phyloP scores from a whole-genome alignment of 2,888 invertebrate genomes.

The Zeuzera pyrina region DNA sequence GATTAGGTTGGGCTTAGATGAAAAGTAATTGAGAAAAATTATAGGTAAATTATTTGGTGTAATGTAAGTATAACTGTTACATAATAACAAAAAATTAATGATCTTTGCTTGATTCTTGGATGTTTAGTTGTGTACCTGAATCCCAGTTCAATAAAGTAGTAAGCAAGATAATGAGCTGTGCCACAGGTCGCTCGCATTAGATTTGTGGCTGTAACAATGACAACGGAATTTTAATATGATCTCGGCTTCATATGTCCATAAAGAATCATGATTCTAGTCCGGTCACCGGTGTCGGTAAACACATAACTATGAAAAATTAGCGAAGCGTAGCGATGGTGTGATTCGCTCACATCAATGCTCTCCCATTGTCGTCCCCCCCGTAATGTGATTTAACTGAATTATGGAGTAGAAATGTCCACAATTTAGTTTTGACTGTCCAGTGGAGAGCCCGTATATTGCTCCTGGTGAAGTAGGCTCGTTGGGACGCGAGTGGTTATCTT shows the following conservation, averaged over 20 bases:
- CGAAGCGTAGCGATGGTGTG: slow-evolving; percentile 68
- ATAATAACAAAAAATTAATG: too few species aligned
- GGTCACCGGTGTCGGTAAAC: slow-evolving; percentile 45
- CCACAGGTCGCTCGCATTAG: slow-evolving; percentile 27
- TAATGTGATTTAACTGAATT: slow-evolving; percentile 70
- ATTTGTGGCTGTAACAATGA: slow-evolving; percentile 25
- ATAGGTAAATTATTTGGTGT: too few species aligned
- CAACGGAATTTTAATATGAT: slow-evolving; percentile 23
- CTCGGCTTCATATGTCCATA: slow-evolving; percentile 17
- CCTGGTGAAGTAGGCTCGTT: slow-evolving; percentile 16
- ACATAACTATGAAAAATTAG: slow-evolving; percentile 57
- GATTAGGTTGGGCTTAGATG: too few species aligned
- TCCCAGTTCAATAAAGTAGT: too few species aligned
- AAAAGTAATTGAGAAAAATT: too few species aligned
- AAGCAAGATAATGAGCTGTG: slow-evolving; percentile 14
- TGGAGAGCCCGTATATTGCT: slow-evolving; percentile 39
- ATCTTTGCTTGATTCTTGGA: too few species aligned
- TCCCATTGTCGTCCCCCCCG: slow-evolving; percentile 67
- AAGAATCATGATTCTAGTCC: slow-evolving; percentile 47
- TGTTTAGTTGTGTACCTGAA: too few species aligned
- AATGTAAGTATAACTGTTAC: too few species aligned
- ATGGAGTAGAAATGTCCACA: slow-evolving; percentile 64
- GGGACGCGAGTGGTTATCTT: slow-evolving; percentile 31
- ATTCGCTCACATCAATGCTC: slow-evolving; percentile 69
- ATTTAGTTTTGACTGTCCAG: slow-evolving; percentile 60